Evolutionary conservation across 2,797 vertebrate species (phyloP).

Genomic region (Limosa lapponica): DNA sequence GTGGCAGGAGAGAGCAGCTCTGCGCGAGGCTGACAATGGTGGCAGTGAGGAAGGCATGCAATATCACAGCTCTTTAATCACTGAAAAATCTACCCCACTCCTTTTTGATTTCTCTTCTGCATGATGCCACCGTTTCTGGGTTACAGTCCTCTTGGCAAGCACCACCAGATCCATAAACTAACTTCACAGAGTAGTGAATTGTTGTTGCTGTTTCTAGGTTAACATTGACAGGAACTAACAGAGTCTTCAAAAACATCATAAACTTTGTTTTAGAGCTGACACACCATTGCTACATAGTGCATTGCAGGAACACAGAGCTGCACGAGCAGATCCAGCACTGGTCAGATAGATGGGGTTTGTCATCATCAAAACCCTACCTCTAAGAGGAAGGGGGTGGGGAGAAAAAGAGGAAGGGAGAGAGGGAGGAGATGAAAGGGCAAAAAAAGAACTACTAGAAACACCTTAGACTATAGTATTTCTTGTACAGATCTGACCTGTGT

Average conservation of each 20-base stretch:
- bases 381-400: not conserved
- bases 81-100: not conserved
- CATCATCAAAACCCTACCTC: slow-evolving; percentile 14
- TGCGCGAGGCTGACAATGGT: accelerated
- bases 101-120: not conserved
- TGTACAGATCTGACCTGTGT: not conserved
- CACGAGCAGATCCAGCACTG: not conserved
- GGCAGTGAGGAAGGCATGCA: not conserved
- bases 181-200: not conserved
- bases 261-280: slow-evolving; percentile 49
- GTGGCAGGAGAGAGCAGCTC: not conserved
- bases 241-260: slow-evolving; percentile 57
- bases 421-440: not conserved
- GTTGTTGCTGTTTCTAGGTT: slow-evolving; percentile 33
- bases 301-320: not conserved
- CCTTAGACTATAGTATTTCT: slow-evolving; percentile 20
- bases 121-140: not conserved
- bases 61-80: not conserved
- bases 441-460: not conserved
- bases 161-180: slow-evolving; percentile 31
- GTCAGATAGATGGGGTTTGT: slow-evolving; percentile 46
- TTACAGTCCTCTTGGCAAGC: not conserved
- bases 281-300: not conserved
- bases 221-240: slow-evolving; percentile 49
- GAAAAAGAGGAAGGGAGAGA: not conserved